Percentiles rank a stretch among this genome's conserved stretches.
phyloP scores from a whole-genome alignment of 2,797 vertebrate species.

The Sus cebifrons region DNA sequence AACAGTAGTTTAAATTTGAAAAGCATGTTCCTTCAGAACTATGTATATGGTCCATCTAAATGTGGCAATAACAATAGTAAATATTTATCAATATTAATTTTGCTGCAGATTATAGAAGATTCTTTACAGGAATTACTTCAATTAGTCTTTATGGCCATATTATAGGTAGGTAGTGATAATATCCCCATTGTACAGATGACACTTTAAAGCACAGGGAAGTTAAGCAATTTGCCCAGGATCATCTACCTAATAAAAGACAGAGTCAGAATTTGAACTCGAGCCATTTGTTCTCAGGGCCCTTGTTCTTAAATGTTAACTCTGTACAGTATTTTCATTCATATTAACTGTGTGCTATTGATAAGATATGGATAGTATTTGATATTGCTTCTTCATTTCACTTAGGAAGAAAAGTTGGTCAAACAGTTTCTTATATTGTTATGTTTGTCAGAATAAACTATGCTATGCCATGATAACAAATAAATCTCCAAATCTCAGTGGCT shows the following conservation, averaged over 20 bases:
- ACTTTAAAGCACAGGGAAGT: neutral
- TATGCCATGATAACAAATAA: neutral
- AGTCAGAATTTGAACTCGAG: neutral
- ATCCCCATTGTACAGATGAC: neutral
- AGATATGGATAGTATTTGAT: neutral
- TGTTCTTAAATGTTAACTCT: conserved; percentile 9
- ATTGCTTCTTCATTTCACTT: neutral
- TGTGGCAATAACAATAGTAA: neutral
- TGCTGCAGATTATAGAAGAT: neutral
- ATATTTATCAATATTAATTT: neutral
- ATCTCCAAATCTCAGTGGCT: conserved; percentile 1
- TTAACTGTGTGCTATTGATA: neutral
- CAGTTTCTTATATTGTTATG: neutral
- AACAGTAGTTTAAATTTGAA: conserved; percentile 11
- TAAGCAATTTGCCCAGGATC: neutral
- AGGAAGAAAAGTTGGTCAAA: neutral
- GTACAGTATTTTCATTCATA: neutral
- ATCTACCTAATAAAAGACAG: neutral
- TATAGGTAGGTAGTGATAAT: neutral
- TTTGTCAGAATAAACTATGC: neutral
- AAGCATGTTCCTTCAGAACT: neutral
- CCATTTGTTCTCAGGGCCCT: neutral
- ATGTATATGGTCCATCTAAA: neutral
- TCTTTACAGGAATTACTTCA: conserved; percentile 1
- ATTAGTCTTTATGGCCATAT: neutral